Base-by-base conservation (phyloP, 2,113 vertebrate species). In the Lipotes vexillifer region DNA sequence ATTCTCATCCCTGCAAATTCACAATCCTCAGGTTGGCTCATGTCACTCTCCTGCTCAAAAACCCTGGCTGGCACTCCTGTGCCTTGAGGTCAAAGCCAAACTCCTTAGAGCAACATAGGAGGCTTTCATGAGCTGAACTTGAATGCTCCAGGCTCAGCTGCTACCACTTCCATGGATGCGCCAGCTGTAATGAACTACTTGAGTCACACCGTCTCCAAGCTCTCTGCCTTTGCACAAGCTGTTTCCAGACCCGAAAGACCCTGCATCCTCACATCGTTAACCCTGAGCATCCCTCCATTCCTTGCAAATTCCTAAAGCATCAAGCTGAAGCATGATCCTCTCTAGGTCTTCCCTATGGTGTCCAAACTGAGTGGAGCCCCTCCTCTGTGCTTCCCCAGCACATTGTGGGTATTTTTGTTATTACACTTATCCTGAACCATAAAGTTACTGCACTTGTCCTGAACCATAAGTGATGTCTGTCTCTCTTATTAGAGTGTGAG, bases 261-360 rank as follows among this genome's bases (percentile, higher is more conserved):
- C 25, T 33, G 72, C 3, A 25, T 29, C 80, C 52, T 33, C 18
- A 17, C 0, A 1, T n/a, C 13, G 3, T 14, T 33, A 36, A 10
- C 66, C 41, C 27, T 46, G 65, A 80, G 23, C 11, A 5, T 21
- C 59, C 59, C 80, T 46, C 38, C 63, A 68, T 17, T 49, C 63
- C 41, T 82, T 31, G 6, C 1, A 3, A 65, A 65, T 27, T 74
- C 49, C 78, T 55, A 38, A 59, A 90, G 68, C 74, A 15, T 65
- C 66, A 68, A 6, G 27, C 25, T n/a, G 74, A 74, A 74, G 81
- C 25, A 33, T 23, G 38, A 18, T 29, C 29, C 8, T 4, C 57
- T 17, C 18, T 5, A 6, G 68, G 36, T 33, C 31, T 46, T 59
- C 66, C n/a, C 38, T 52, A 20, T 2, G 8, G 9, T 65, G 49